A percentile compares a stretch with the other conserved stretches of the same genome.
Evolutionary conservation across 2,888 invertebrate genomes (phyloP).

Genomic region (Tuberolachnus salignus): DNA sequence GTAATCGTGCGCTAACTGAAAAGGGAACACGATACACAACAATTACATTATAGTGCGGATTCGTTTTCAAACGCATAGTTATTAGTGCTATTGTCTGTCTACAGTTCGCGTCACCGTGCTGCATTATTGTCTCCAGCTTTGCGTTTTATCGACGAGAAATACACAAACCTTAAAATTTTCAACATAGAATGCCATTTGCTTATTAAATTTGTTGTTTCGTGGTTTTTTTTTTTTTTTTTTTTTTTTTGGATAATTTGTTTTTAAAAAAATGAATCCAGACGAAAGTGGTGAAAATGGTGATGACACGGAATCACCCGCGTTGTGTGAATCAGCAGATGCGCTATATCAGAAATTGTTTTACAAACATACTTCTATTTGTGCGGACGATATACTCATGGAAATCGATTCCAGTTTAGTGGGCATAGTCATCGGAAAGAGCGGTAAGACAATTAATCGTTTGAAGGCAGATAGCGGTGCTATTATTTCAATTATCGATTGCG

Average conservation of each 20-base stretch:
- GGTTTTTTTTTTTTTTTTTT: not conserved
- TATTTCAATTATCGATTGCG: constrained; percentile 68
- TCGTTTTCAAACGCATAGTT: no score
- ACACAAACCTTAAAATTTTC: no score
- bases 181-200: no score
- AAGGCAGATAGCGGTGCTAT: constrained; percentile 74
- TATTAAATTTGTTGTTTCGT: no score
- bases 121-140: not conserved
- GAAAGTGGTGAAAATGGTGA: constrained; percentile 28
- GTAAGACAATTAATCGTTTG: constrained; percentile 82
- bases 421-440: constrained; percentile 74
- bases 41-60: no score
- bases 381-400: constrained; percentile 25
- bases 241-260: no score
- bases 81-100: no score
- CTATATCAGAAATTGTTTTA: not conserved
- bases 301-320: not conserved
- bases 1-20: no score
- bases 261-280: constrained; percentile 8
- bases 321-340: not conserved
- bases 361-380: not conserved
- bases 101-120: no score
- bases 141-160: no score
- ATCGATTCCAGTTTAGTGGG: constrained; percentile 62
- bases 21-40: no score